A percentile compares a stretch with the other conserved stretches of the same genome.
These are phyloP conservation scores for Spatula clypeata DNA, from an alignment of 2,797 vertebrate species.

Conservation along the genomic window DNA sequence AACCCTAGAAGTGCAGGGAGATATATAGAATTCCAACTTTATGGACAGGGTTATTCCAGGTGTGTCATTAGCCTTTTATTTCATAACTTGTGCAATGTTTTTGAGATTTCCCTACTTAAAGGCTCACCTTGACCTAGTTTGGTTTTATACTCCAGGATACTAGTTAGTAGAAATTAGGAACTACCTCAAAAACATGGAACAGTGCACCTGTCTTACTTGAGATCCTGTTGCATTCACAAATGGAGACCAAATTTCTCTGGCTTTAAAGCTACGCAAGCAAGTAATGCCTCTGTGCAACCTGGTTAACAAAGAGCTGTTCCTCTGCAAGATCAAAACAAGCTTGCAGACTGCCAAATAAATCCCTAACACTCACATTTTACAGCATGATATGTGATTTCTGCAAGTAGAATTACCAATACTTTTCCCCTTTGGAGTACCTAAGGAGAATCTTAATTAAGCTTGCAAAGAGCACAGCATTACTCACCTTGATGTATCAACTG, in stretches of 20 bases:
- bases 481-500: background rate
- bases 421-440: background rate
- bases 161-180: background rate
- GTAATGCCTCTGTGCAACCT: background rate
- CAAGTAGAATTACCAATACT: background rate
- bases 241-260: background rate
- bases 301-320: background rate
- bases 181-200: background rate
- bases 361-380: background rate
- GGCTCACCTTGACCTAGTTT: background rate
- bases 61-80: background rate
- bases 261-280: background rate
- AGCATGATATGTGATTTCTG: background rate
- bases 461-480: background rate
- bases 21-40: background rate
- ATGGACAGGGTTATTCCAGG: background rate
- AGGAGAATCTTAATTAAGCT: slow-evolving; percentile 9
- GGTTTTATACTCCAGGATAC: background rate
- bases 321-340: background rate
- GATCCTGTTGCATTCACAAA: background rate
- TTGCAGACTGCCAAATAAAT: background rate
- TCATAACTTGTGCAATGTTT: background rate
- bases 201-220: background rate
- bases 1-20: background rate
- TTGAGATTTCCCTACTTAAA: background rate